Percentiles rank a stretch among this genome's conserved stretches.
Evolutionary conservation across 2,888 invertebrate species (phyloP).

Genomic region (Scaptomyza reducta): DNA sequence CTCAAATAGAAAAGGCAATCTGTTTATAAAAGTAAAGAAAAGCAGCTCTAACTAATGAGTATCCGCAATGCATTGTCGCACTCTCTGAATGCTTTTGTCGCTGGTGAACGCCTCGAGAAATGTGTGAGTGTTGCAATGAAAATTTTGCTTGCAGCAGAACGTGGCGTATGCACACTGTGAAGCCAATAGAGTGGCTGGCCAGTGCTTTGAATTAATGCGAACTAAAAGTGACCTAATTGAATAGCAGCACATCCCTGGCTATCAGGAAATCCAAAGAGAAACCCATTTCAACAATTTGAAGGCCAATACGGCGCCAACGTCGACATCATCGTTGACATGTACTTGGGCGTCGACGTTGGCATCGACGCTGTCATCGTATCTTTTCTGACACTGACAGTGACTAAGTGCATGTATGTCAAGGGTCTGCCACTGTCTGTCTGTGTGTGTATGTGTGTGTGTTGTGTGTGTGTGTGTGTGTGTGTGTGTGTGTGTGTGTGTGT

Average conservation of each 20-base stretch:
- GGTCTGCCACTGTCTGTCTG: constrained; percentile 13
- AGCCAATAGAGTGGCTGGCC: not conserved
- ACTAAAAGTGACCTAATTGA: constrained; percentile 38
- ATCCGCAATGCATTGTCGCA: constrained; percentile 24
- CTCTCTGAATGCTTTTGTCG: constrained; percentile 16
- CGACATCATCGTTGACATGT: constrained; percentile 15
- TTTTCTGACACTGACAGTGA: constrained; percentile 54
- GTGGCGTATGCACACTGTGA: constrained; percentile 33
- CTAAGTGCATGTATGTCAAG: constrained; percentile 51
- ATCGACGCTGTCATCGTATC: constrained; percentile 6
- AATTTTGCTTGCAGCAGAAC: constrained; percentile 17
- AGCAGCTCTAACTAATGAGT: constrained; percentile 9
- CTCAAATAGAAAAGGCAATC: too few species aligned
- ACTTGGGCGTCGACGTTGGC: constrained; percentile 4
- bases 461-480: constrained; percentile 6
- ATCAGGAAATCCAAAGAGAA: constrained; percentile 25
- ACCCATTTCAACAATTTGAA: constrained; percentile 36
- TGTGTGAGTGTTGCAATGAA: not conserved
- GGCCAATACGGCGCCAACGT: constrained; percentile 40
- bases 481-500: constrained; percentile 2
- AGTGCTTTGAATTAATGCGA: constrained; percentile 24
- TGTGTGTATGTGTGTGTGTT: constrained; percentile 4
- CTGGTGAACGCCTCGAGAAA: constrained; percentile 7
- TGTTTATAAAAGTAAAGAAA: too few species aligned
- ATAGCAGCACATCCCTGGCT: constrained; percentile 14